Evolutionary conservation across 1,140 invertebrate genomes (phyloP).

Genomic region (Drosophila athabasca): DNA sequence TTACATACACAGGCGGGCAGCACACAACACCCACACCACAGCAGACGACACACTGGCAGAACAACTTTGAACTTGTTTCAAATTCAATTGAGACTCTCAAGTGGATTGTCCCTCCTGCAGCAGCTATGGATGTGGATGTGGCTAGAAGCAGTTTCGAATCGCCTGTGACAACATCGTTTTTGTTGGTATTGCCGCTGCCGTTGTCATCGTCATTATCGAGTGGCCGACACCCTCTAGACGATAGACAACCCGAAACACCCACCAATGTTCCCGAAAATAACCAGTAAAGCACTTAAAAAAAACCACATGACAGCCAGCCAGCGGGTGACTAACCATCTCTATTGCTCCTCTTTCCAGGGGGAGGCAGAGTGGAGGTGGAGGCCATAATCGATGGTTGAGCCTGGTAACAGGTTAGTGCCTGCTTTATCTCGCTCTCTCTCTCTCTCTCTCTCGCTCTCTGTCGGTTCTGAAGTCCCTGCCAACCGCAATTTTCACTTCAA

Average conservation of each 20-base stretch:
- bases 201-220: slow-evolving; percentile 78
- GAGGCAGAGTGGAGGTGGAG: slow-evolving; percentile 13
- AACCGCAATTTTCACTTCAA: slow-evolving; percentile 70
- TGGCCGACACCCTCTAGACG: slow-evolving; percentile 43
- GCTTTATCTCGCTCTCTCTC: slow-evolving; percentile 10
- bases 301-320: slow-evolving; percentile 66
- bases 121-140: slow-evolving; percentile 3
- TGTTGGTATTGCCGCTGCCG: slow-evolving; percentile 22
- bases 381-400: slow-evolving; percentile 56
- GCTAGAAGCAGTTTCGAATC: slow-evolving; percentile 18
- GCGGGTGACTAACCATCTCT: slow-evolving; percentile 27
- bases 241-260: slow-evolving; percentile 30
- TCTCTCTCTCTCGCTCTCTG: slow-evolving; percentile 32
- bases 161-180: slow-evolving; percentile 41
- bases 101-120: slow-evolving; percentile 10
- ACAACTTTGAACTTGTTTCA: slow-evolving; percentile 41
- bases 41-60: neutral
- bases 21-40: neutral
- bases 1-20: slow-evolving; percentile 3
- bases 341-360: neutral
- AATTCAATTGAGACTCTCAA: slow-evolving; percentile 47
- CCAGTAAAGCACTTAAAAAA: slow-evolving; percentile 75
- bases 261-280: slow-evolving; percentile 64
- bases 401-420: neutral
- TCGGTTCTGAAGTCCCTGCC: slow-evolving; percentile 16